phyloP scores from a whole-genome alignment of 2,888 invertebrate genomes.

The Dynastes tityus region DNA sequence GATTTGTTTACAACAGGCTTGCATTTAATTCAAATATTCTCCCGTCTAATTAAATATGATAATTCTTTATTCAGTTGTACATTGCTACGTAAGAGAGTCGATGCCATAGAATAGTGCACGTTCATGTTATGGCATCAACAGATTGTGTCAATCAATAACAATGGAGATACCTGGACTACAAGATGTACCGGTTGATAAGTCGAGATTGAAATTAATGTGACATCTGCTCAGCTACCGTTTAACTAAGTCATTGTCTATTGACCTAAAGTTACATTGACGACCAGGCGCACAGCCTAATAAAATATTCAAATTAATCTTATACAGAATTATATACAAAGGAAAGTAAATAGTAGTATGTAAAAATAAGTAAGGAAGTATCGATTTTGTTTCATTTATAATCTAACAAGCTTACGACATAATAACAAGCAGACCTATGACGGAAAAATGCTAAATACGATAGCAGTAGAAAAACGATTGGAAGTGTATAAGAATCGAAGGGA shows the following conservation, averaged over 20 bases:
- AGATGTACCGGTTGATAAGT: conserved; percentile 49
- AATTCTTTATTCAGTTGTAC: conserved; percentile 49
- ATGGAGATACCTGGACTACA: conserved; percentile 49
- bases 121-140: conserved; percentile 38
- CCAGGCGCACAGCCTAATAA: conserved; percentile 15
- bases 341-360: no score
- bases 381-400: no score
- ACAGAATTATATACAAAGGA: no score
- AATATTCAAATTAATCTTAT: conserved; percentile 18
- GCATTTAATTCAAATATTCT: conserved; percentile 13
- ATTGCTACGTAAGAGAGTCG: background rate
- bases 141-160: conserved; percentile 51
- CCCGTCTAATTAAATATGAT: conserved; percentile 50
- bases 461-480: no score
- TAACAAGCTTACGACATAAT: no score
- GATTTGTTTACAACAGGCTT: conserved; percentile 19
- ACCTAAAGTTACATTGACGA: conserved; percentile 45
- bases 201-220: conserved; percentile 52
- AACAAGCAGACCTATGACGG: no score
- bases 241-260: conserved; percentile 51
- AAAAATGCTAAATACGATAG: no score
- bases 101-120: conserved; percentile 29
- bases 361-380: no score
- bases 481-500: no score
- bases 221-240: conserved; percentile 52